Conservation (phyloP, 2,797 vertebrate genomes). For the Phataginus tricuspis region DNA sequence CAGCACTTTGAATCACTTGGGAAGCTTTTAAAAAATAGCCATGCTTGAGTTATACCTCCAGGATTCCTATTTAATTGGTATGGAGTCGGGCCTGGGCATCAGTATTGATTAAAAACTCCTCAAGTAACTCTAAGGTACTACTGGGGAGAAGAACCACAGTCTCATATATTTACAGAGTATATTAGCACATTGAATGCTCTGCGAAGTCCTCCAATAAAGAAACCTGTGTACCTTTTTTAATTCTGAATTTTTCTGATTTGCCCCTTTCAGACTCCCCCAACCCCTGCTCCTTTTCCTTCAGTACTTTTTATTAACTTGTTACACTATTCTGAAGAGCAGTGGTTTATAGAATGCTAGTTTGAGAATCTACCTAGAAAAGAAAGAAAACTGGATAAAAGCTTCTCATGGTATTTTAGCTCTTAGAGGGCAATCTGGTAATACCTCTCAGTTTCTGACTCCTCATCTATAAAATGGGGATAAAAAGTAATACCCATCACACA, state of each 20-base stretch:
- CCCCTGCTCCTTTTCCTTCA: neutral
- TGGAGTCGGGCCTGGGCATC: neutral
- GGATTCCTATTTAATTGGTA: neutral
- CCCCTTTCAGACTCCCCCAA: neutral
- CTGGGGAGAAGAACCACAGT: neutral
- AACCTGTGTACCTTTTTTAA: neutral
- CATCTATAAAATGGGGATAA: conserved; percentile 4
- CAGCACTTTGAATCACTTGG: neutral
- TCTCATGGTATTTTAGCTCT: neutral
- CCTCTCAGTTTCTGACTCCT: conserved; percentile 45
- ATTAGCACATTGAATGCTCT: neutral
- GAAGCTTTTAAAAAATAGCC: neutral
- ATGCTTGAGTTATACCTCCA: neutral
- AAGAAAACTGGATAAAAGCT: neutral
- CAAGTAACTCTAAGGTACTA: neutral
- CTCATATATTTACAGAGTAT: neutral
- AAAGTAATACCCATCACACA: neutral
- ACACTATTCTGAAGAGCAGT: neutral
- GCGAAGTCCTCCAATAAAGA: neutral
- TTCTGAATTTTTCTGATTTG: conserved; percentile 17
- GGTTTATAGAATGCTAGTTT: conserved; percentile 34
- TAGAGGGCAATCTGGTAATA: neutral
- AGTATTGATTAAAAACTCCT: neutral
- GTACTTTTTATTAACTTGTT: conserved; percentile 22
- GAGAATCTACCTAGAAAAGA: neutral